Conservation (phyloP, 2,888 invertebrate genomes). For the Chalcosyrphus nemorum region DNA sequence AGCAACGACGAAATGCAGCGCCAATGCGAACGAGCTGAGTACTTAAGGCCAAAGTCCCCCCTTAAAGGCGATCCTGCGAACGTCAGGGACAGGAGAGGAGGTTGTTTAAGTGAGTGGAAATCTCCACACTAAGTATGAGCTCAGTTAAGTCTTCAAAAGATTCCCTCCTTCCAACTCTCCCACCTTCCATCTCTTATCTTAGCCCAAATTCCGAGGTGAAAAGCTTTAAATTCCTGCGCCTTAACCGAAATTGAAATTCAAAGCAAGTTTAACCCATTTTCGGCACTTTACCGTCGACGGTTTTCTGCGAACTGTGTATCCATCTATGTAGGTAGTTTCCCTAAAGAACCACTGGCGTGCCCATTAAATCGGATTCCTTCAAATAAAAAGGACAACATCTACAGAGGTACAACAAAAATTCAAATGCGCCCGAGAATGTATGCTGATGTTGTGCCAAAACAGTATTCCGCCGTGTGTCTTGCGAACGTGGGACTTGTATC, state of each 20-base stretch:
- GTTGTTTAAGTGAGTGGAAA: too few relatives aligned
- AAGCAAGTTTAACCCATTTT: conserved; percentile 57
- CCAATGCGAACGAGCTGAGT: too few relatives aligned
- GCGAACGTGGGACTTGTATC: not conserved
- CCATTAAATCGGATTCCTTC: conserved; percentile 48
- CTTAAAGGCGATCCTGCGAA: too few relatives aligned
- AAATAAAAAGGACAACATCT: conserved; percentile 34
- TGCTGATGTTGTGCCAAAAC: conserved; percentile 6
- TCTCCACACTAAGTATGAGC: too few relatives aligned
- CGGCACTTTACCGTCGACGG: conserved; percentile 45
- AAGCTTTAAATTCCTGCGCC: not conserved
- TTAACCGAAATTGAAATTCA: conserved; percentile 64
- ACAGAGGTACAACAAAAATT: conserved; percentile 30
- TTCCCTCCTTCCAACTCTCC: too few relatives aligned
- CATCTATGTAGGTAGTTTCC: not conserved
- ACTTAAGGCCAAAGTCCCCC: too few relatives aligned
- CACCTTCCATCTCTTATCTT: too few relatives aligned
- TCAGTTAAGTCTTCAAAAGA: too few relatives aligned
- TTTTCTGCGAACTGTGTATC: not conserved
- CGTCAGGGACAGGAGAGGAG: too few relatives aligned
- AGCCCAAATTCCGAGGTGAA: too few relatives aligned
- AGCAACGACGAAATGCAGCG: too few relatives aligned
- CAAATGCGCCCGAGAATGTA: conserved; percentile 19
- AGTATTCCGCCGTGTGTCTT: not conserved
- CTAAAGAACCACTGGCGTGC: conserved; percentile 11